Evolutionary conservation across 2,797 vertebrate genomes (phyloP), one percentile per base, ranked within the genome.

Genomic region (Peromyscus attwateri): DNA sequence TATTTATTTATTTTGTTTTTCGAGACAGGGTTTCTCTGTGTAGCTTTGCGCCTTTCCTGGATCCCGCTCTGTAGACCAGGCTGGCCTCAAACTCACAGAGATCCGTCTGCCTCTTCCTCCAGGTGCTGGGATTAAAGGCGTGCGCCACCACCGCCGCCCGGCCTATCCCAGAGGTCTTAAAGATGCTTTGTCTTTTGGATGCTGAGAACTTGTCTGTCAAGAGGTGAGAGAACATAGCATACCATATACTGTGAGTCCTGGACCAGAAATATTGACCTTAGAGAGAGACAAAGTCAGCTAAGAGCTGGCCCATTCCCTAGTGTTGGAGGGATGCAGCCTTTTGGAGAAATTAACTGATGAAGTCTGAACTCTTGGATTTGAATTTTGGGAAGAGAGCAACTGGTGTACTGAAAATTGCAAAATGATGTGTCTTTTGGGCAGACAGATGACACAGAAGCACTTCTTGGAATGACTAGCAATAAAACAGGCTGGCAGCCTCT

Each of bases 181-280:
- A 93, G 84, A 64, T 43, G 4, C 76, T 83, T 90, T 43, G 57
- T 92, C 52, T 88, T 64, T 46, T 91, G 81, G 66, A 60, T 66
- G 31, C 21, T 81, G 11, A 84, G 40, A 25, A 68, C 11, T 55
- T 29, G 29, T 37, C 14, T 40, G 7, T 87, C n/a, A 66, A 79
- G 87, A 62, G 6, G 68, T 17, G 43, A 79, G 17, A 79, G 11
- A 25, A 19, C 46, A 60, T 12, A 23, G 23, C 25, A 23, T 0
- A 4, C 8, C 55, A 57, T 23, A 68, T 2, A 49, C 21, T 17
- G 0, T 37, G 79, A 52, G n/a, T 77, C 49, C 29, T 90, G 52
- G 34, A 43, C 64, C 17, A 57, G 71, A 77, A 84, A 13, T 29
- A 16, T 1, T 1, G 19, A 88, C 21, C 27, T 49, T 66, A 83